Conservation (phyloP, 2,113 vertebrate species). For the Myotis yumanensis region DNA sequence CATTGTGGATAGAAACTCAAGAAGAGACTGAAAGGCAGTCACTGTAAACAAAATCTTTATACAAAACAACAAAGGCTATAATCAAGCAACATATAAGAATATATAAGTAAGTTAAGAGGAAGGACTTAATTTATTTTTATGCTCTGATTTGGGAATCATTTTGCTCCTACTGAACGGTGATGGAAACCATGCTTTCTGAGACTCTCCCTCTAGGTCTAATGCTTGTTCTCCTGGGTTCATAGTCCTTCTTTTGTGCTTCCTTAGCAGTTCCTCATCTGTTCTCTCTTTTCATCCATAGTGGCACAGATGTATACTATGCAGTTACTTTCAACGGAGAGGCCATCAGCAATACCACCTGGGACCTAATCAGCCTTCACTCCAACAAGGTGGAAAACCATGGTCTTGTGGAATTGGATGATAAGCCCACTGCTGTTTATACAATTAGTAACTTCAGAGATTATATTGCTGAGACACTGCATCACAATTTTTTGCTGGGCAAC, state of each 20-base stretch:
- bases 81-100: background rate
- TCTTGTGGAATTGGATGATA: conserved; percentile 85
- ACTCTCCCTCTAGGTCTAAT: background rate
- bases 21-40: background rate
- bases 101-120: background rate
- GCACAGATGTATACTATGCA: conserved; percentile 87
- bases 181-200: background rate
- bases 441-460: conserved; percentile 87
- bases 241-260: background rate
- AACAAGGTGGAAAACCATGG: conserved; percentile 92
- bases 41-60: conserved; percentile 26
- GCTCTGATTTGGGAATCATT: background rate
- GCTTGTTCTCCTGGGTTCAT: background rate
- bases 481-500: conserved; percentile 87
- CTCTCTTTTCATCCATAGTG: conserved; percentile 76
- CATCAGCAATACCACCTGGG: conserved; percentile 89
- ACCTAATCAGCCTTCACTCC: conserved; percentile 92
- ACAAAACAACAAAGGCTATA: background rate
- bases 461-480: conserved; percentile 87
- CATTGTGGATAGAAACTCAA: background rate
- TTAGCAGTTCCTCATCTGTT: conserved; percentile 44
- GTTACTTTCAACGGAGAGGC: conserved; percentile 90
- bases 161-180: background rate
- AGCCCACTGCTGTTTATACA: conserved; percentile 87
- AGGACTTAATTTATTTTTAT: background rate